These are phyloP conservation scores for human DNA, from an alignment of 2,113 vertebrate species.

Conservation along the genomic window GRCh38 chr1:17382001-17382500, in stretches of 20 bases:
- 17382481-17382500: not conserved
- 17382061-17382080: constrained; percentile 84
- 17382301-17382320: not conserved
- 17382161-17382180: accelerated
- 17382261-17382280: not conserved
- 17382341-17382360: accelerated
- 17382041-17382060: constrained; percentile 86
- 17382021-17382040: constrained; percentile 86
- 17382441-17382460: not conserved
- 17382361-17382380: accelerated
- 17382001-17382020: constrained; percentile 85
- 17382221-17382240: not conserved
- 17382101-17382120: accelerated
- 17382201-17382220: not conserved
- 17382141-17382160: accelerated
- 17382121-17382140: accelerated
- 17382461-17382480: not conserved
- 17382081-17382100: constrained; percentile 69
- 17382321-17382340: not conserved
- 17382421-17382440: accelerated
- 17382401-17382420: accelerated
- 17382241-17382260: not conserved
- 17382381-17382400: not conserved
- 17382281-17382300: too few species aligned
- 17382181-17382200: not conserved